Evolutionary conservation across 2,888 invertebrate species (phyloP), one percentile per base, ranked within the genome.

Genomic region (Meta bourneti): DNA sequence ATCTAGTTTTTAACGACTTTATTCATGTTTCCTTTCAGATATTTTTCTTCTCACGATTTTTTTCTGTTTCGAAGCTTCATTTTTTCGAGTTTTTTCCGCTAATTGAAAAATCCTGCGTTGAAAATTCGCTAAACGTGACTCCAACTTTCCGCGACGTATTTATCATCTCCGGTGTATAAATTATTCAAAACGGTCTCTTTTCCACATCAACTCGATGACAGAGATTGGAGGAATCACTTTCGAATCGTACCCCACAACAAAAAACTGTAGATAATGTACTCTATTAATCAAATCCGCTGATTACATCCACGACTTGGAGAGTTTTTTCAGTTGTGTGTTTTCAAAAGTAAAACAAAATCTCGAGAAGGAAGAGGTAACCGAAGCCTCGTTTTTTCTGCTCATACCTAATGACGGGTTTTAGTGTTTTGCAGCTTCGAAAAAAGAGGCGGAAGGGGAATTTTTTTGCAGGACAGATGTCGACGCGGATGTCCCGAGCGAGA

Each of bases 401-500:
- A 16, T 61, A 61, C 61, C 61, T 61, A 61, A 61, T 61, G 61
- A 61, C 61, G 61, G 13, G 61, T 16, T 61, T 9, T 9, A 61
- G 16, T 61, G 61, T 61, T 61, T 61, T 61, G 34, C 34, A 34
- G 34, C 34, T 34, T 34, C 4, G 11, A 61, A 61, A 61, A 61
- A 61, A 61, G 16, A 11, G 61, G 11, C 61, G 61, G 61, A 61
- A 61, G 61, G 16, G 5, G 7, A 7, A 2, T 61, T 61, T 61
- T 61, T 61, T 61, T 61, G 61, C 1, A 34, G 61, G 61, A 11
- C 61, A 61, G 61, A 61, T 61, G 61, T 61, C 61, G 61, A 61
- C 61, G 16, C 61, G 61, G 8, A 61, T 52, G 84, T 84, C 61
- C 78, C 70, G 51, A 6, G 51, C 54, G 78, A 80, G 87, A 34